These are phyloP conservation scores for Lydus trimaculatus DNA, from an alignment of 2,888 invertebrate species.

Conservation along the genomic window DNA sequence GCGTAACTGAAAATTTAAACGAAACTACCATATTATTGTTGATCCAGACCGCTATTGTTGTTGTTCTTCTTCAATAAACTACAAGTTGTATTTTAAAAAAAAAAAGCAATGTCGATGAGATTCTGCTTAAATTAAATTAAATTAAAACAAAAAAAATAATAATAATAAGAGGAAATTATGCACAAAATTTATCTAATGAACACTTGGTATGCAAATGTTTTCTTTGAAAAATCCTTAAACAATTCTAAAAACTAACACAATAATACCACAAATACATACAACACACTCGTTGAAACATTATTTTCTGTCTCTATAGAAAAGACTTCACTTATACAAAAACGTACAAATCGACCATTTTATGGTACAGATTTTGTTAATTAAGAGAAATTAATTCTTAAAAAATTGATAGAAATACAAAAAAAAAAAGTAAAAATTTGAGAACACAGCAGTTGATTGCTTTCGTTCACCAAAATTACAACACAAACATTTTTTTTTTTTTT, in stretches of 20 bases:
- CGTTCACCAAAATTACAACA: constrained; percentile 39
- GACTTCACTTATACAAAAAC: no score
- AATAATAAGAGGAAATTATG: not conserved
- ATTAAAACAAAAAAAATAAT: no score
- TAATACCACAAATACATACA: constrained; percentile 50
- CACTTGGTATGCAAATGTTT: constrained; percentile 42
- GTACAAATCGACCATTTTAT: constrained; percentile 43
- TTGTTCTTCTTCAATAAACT: constrained; percentile 19
- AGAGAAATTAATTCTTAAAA: no score
- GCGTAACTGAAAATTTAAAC: constrained; percentile 55
- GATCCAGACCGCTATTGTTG: constrained; percentile 53
- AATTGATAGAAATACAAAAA: constrained; percentile 15
- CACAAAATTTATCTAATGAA: constrained; percentile 43
- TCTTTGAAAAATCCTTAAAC: constrained; percentile 42
- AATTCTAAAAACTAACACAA: constrained; percentile 54
- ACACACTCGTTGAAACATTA: constrained; percentile 43
- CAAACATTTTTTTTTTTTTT: not conserved
- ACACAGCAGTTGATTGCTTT: constrained; percentile 43
- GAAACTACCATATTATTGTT: constrained; percentile 54
- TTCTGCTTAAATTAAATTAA: constrained; percentile 20
- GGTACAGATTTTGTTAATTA: no score
- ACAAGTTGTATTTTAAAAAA: constrained; percentile 17
- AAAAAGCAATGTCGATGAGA: constrained; percentile 7
- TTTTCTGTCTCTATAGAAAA: no score
- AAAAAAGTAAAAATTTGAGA: constrained; percentile 45